Conservation (phyloP, 1,140 invertebrate species). For the Harpegnathos saltator region DNA sequence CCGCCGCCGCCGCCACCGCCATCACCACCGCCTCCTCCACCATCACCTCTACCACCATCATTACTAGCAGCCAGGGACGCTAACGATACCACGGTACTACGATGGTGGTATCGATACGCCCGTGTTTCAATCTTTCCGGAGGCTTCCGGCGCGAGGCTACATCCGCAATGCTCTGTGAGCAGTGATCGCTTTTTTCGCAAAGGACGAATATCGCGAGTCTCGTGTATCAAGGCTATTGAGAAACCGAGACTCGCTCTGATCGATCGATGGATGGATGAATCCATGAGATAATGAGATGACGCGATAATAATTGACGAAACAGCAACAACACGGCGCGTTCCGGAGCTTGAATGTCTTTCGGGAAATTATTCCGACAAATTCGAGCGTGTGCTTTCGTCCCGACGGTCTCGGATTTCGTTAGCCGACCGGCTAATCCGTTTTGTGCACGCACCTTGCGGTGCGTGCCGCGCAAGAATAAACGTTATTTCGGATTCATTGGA, state of each 20-base stretch:
- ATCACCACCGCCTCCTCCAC: too few relatives aligned
- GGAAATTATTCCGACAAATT: too few relatives aligned
- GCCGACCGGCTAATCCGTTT: neutral
- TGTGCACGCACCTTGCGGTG: neutral
- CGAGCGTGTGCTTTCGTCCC: neutral
- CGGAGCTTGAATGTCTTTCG: too few relatives aligned
- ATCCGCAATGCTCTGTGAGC: neutral
- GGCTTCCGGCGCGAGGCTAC: neutral
- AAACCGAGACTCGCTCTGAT: too few relatives aligned
- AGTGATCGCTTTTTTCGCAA: neutral
- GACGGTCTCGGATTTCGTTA: neutral
- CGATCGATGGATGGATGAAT: too few relatives aligned
- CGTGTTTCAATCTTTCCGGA: neutral
- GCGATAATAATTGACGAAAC: too few relatives aligned
- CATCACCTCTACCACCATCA: neutral
- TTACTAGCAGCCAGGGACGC: conserved; percentile 8
- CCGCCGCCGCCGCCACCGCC: conserved; percentile 43
- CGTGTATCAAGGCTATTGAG: neutral
- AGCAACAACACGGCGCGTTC: too few relatives aligned
- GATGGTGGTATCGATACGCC: conserved; percentile 4
- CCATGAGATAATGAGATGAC: too few relatives aligned
- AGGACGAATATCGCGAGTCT: too few relatives aligned
- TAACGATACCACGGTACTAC: conserved; percentile 12
- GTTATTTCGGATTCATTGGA: neutral
- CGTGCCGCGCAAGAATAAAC: neutral